phyloP scores from a whole-genome alignment of 1,140 invertebrate species.

The Myzus persicae region DNA sequence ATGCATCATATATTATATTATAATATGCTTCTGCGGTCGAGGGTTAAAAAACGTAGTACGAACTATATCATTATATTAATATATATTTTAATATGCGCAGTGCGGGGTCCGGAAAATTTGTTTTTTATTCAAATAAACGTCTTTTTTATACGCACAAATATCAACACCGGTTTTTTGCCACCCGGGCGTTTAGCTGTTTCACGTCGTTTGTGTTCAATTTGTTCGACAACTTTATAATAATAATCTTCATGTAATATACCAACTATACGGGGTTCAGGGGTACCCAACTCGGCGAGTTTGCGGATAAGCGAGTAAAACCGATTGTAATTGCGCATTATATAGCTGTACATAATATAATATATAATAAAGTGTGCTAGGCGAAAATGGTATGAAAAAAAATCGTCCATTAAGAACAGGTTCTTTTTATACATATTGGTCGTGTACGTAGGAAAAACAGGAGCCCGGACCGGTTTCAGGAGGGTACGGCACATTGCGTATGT shows the following conservation, averaged over 20 bases:
- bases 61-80: not conserved
- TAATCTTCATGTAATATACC: not conserved
- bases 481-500: not conserved
- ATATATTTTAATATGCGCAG: not conserved
- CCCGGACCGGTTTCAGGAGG: constrained; percentile 30
- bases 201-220: not conserved
- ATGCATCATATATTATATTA: not conserved
- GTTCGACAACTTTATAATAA: not conserved
- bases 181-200: not conserved
- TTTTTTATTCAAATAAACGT: not conserved
- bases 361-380: not conserved
- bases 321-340: not conserved
- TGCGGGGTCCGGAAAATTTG: not conserved
- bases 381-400: constrained; percentile 17
- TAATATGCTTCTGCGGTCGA: not conserved
- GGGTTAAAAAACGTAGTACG: not conserved
- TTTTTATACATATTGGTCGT: not conserved
- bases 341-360: not conserved
- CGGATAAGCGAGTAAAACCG: not conserved
- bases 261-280: not conserved
- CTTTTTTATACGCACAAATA: not conserved
- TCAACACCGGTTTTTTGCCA: not conserved
- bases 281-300: not conserved
- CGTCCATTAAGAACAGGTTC: constrained; percentile 27
- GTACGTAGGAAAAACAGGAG: constrained; percentile 30